Evolutionary conservation across 2,888 invertebrate genomes (phyloP), one percentile per base, ranked within the genome.

Genomic region (Pasiphila rectangulata): DNA sequence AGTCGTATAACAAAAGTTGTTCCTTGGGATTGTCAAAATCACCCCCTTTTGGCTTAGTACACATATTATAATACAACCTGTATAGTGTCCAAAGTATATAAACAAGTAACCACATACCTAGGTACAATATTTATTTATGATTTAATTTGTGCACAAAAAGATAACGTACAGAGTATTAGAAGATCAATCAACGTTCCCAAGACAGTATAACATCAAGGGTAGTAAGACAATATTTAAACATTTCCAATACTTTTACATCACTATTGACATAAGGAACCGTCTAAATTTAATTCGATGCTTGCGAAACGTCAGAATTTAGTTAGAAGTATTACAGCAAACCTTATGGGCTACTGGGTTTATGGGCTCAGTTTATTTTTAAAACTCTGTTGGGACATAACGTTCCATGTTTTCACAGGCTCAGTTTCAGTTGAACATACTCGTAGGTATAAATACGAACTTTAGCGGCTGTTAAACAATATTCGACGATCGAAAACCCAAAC

Each of bases 231-330:
- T 61, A 59, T 57, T 56, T 59, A 59, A 58, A 59, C 57, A 50
- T 47, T 46, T 32, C 45, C 50, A 51, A 37, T 44, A 20, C 49
- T 63, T 58, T 82, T 80, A 74, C 82, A 74, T 81, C 79, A 82
- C 74, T 80, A 76, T 81, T 79, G 81, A 81, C 77, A 72, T 69
- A 75, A 77, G 78, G 77, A 77, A 79, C 71, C 72, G 65, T 72
- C 61, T 64, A 57, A 65, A 25, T 16, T 29, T 67, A 24, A 49
- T 36, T 45, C 48, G 47, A 67, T 68, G 67, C 69, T 80, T 79
- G 71, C 75, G 73, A 76, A 79, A 81, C 69, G 64, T 13, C 29
- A 27, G 7, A n/a, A 41, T 70, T 67, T 69, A 62, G 69, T 69
- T 58, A 55, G 59, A 66, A 59, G 65, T 83, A 83, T 80, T 77